Percentiles rank a stretch among this genome's conserved stretches.
Evolutionary conservation across 1,140 invertebrate genomes (phyloP).

Genomic region (Onthophagus taurus): DNA sequence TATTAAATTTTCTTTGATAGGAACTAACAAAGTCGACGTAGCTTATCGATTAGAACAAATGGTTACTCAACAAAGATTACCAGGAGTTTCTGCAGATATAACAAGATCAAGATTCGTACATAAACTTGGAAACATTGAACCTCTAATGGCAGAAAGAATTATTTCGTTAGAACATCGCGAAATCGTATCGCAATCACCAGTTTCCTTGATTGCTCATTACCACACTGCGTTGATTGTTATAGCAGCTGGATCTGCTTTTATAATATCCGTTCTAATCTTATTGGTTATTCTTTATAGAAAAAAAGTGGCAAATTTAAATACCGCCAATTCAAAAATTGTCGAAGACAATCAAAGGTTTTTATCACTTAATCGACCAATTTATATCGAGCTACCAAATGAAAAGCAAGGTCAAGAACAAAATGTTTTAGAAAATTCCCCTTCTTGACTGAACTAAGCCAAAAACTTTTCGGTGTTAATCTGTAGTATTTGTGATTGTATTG

Average conservation of each 20-base stretch:
- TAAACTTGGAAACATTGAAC: conserved; percentile 39
- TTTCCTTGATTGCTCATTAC: conserved; percentile 55
- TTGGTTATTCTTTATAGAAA: conserved; percentile 57
- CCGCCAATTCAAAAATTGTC: conserved; percentile 39
- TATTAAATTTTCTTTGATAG: conserved; percentile 50
- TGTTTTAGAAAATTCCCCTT: too few species aligned
- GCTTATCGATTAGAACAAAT: conserved; percentile 55
- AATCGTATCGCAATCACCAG: conserved; percentile 53
- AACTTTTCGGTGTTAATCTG: too few species aligned
- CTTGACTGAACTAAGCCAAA: too few species aligned
- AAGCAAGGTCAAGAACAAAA: conserved; percentile 1
- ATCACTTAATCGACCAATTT: conserved; percentile 44
- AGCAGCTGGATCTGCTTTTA: conserved; percentile 58
- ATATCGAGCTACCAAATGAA: conserved; percentile 44
- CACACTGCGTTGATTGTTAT: conserved; percentile 61
- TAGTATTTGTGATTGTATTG: too few species aligned
- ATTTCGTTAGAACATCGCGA: conserved; percentile 56
- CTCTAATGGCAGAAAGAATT: conserved; percentile 35
- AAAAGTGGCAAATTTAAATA: conserved; percentile 41
- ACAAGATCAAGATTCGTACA: conserved; percentile 53
- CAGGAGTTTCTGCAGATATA: conserved; percentile 52
- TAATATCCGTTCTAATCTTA: conserved; percentile 59
- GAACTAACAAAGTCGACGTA: conserved; percentile 55
- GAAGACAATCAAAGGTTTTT: conserved; percentile 44
- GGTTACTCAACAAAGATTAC: conserved; percentile 48